Conservation (phyloP, 2,888 invertebrate species). For the Diarsia dahlii region DNA sequence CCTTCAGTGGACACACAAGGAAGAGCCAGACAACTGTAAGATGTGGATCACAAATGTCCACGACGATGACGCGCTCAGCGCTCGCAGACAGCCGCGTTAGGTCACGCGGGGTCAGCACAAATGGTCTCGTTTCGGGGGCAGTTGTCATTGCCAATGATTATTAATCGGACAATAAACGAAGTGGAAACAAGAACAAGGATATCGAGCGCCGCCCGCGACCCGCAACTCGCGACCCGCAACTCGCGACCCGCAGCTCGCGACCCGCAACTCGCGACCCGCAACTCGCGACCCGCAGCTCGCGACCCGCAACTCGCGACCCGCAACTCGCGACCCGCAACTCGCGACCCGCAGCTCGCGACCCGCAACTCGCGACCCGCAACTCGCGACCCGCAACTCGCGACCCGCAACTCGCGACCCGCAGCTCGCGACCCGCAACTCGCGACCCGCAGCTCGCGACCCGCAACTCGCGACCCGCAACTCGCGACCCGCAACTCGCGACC, state of each 20-base stretch:
- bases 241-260: slow-evolving; percentile 23
- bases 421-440: slow-evolving; percentile 25
- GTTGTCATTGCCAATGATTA: slow-evolving; percentile 54
- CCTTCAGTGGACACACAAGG: not conserved
- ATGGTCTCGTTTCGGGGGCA: slow-evolving; percentile 38
- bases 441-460: slow-evolving; percentile 26
- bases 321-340: too few relatives aligned
- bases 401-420: too few relatives aligned
- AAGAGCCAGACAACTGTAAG: not conserved
- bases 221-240: slow-evolving; percentile 16
- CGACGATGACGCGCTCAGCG: not conserved
- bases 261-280: slow-evolving; percentile 21
- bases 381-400: slow-evolving; percentile 25
- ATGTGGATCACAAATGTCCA: not conserved
- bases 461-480: slow-evolving; percentile 13
- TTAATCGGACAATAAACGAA: slow-evolving; percentile 53
- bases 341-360: slow-evolving; percentile 25
- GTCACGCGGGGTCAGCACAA: slow-evolving; percentile 26
- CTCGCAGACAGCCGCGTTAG: not conserved
- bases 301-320: slow-evolving; percentile 22
- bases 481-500: too few relatives aligned
- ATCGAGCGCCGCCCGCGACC: slow-evolving; percentile 33
- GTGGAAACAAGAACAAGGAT: slow-evolving; percentile 66
- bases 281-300: slow-evolving; percentile 25
- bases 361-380: slow-evolving; percentile 19